These are phyloP conservation scores for Sclerodermus sp. DNA, from an alignment of 2,888 invertebrate species.

Conservation along the genomic window DNA sequence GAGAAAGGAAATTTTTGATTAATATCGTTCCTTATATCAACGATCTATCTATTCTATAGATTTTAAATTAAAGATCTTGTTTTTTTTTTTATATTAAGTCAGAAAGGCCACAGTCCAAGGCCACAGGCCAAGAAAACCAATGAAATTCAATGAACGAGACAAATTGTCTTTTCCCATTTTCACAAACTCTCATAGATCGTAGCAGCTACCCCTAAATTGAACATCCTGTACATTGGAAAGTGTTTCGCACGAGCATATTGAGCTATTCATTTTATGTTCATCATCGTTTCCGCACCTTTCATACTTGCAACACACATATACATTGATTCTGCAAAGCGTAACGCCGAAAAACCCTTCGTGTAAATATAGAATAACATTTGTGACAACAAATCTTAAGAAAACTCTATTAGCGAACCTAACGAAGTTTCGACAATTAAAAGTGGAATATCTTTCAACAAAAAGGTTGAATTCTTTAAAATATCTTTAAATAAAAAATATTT, in stretches of 20 bases:
- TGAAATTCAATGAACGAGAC: constrained; percentile 40
- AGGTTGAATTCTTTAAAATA: too few relatives aligned
- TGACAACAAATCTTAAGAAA: too few relatives aligned
- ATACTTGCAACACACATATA: constrained; percentile 24
- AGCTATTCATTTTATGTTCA: constrained; percentile 14
- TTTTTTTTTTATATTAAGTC: constrained; percentile 45
- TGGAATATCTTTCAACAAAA: not conserved
- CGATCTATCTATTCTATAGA: constrained; percentile 27
- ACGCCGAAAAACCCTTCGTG: constrained; percentile 24
- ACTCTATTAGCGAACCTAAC: too few relatives aligned
- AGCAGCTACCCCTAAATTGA: constrained; percentile 21
- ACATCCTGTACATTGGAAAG: constrained; percentile 37
- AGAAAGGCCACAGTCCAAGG: constrained; percentile 54
- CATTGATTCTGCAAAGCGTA: constrained; percentile 26
- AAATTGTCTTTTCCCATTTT: constrained; percentile 20
- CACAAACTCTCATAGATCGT: constrained; percentile 21
- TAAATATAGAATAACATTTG: not conserved
- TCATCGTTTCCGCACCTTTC: constrained; percentile 4
- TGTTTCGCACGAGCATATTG: constrained; percentile 36
- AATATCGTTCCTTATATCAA: constrained; percentile 21
- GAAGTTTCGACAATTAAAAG: too few relatives aligned
- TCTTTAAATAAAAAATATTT: not conserved
- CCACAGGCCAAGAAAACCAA: constrained; percentile 49
- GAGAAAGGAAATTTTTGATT: constrained; percentile 35
- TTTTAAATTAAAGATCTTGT: constrained; percentile 33